Base-by-base conservation (phyloP, 2,888 invertebrate genomes). In the Acronicta alni region DNA sequence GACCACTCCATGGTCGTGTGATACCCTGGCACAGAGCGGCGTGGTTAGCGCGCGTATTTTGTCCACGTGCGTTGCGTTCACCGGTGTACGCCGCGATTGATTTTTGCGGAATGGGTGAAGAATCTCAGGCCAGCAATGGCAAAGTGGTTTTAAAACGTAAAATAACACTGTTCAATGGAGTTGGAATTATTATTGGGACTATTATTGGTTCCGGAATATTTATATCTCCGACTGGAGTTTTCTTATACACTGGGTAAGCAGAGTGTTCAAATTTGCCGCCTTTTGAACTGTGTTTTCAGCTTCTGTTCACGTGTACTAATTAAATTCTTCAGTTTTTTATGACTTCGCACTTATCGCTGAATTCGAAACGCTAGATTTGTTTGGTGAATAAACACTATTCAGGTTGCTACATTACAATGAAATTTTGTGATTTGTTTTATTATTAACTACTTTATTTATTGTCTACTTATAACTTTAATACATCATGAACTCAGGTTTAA, bases 141-240 rank as follows among this genome's bases (percentile, higher is more conserved):
- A 96, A 96, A 90, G 95, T 97, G 75, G 96, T 96, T 75, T 89
- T 97, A 67, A 97, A 98, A 92, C 95, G 98, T 63, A 97, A 97
- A 94, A 96, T 98, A 80, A 98, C 98, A 30, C 94, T 98, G 43
- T 94, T 97, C 78, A 97, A 98, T 92, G 98, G 98, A 74, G 97
- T 98, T 23, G 97, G 97, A 26, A 96, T 98, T 63, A 98, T 98
- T 81, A 97, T 98, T 42, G 98, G 98, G 38, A 97, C 97, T 30
- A 98, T 98, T 80, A 97, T 98, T 72, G 99, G 99, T 43, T 96
- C 98, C 62, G 99, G 99, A 51, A 98, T 99, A 78, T 99, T 99
- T 89, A 97, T 99, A 76, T 97, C 98, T 26, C 98, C 98, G n/a
- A 97, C 97, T 70, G 97, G 97, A 75, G 97, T 97, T 67, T 96